Percentiles rank a stretch among this genome's conserved stretches.
These are phyloP conservation scores for Thamnophis sirtalis DNA, from an alignment of 2,113 vertebrate species.

Conservation along the genomic window DNA sequence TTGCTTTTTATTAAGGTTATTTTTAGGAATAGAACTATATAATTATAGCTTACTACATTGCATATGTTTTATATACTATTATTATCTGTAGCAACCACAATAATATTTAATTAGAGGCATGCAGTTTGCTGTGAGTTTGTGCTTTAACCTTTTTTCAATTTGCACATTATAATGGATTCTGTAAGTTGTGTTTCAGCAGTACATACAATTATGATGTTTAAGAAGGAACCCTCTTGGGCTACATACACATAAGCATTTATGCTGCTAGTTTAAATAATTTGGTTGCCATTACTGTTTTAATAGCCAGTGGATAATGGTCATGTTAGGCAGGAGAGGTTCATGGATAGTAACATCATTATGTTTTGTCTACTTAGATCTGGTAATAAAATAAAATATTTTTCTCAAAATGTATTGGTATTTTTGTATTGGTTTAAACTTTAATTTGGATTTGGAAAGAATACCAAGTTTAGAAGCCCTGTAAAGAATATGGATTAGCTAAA, in stretches of 20 bases:
- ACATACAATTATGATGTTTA: background rate
- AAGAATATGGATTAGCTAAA: background rate
- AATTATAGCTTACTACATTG: background rate
- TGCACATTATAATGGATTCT: background rate
- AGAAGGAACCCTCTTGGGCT: background rate
- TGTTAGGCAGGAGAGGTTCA: background rate
- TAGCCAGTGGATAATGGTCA: background rate
- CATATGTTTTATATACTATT: slow-evolving; percentile 20
- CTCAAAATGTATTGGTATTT: background rate
- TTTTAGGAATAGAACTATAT: background rate
- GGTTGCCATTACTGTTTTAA: background rate
- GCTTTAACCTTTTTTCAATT: background rate
- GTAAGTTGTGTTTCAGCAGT: background rate
- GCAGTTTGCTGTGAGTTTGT: slow-evolving; percentile 1
- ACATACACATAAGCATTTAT: background rate
- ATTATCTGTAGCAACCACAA: slow-evolving; percentile 19
- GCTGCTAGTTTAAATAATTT: background rate
- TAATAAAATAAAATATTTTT: background rate
- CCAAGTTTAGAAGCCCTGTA: background rate
- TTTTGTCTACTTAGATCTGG: background rate
- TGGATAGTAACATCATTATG: background rate
- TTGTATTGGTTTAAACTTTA: background rate
- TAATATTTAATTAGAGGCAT: slow-evolving; percentile 20
- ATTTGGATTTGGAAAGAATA: background rate
- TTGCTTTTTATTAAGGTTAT: background rate